phyloP scores from a whole-genome alignment of 2,888 invertebrate genomes.

The Silvanus unidentatus region DNA sequence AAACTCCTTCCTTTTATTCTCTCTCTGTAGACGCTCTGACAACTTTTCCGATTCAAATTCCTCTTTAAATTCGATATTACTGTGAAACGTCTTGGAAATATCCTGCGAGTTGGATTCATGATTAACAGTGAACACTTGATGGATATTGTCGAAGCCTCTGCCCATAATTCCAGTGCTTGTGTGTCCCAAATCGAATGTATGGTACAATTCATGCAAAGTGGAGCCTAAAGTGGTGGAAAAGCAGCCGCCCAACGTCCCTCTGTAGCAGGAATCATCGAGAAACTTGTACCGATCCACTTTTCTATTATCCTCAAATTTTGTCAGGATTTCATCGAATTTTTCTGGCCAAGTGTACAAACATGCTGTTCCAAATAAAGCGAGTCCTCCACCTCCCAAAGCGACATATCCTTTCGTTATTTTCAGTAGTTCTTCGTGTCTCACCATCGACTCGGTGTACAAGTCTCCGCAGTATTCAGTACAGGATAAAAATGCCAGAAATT shows the following conservation, averaged over 20 bases:
- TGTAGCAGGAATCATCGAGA: constrained; percentile 90
- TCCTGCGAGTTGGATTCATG: constrained; percentile 10
- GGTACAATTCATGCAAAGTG: constrained; percentile 88
- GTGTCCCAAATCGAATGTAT: constrained; percentile 91
- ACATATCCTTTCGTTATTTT: constrained; percentile 72
- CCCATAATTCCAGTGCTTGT: constrained; percentile 90
- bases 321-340: constrained; percentile 59
- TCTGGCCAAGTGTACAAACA: constrained; percentile 89
- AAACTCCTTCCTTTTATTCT: constrained; percentile 27
- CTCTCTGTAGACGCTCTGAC: constrained; percentile 22
- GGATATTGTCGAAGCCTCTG: constrained; percentile 78
- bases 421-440: constrained; percentile 64
- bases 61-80: constrained; percentile 32
- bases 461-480: constrained; percentile 58
- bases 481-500: constrained; percentile 84
- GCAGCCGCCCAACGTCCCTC: constrained; percentile 78
- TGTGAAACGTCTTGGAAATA: constrained; percentile 16
- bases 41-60: constrained; percentile 27
- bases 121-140: constrained; percentile 58
- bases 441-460: constrained; percentile 47
- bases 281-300: constrained; percentile 65
- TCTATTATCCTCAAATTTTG: constrained; percentile 53
- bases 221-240: constrained; percentile 88
- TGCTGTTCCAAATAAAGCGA: constrained; percentile 86
- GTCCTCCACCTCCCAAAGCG: constrained; percentile 87